These are phyloP conservation scores for Recurvirostra avosetta DNA, from an alignment of 2,113 vertebrate genomes.

Conservation along the genomic window DNA sequence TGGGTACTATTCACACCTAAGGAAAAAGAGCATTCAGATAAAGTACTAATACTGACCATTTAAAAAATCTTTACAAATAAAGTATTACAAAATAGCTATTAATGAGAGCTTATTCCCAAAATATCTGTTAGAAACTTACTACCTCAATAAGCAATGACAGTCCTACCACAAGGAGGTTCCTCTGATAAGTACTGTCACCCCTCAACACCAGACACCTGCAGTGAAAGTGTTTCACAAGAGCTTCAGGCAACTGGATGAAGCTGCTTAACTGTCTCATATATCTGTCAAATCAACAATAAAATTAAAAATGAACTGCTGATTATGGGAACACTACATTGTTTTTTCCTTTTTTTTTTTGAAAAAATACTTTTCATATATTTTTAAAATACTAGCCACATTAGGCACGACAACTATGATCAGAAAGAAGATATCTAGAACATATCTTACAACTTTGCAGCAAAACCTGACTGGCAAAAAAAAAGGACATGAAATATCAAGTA, in stretches of 20 bases:
- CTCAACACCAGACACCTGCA: neutral
- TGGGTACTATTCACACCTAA: neutral
- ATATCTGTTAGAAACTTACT: neutral
- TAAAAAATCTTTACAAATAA: neutral
- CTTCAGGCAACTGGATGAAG: neutral
- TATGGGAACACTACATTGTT: neutral
- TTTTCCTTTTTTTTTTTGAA: neutral
- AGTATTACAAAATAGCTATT: neutral
- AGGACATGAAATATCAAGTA: neutral
- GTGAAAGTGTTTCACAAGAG: neutral
- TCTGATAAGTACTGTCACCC: neutral
- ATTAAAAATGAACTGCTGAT: neutral
- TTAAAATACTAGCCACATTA: neutral
- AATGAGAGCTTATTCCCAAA: neutral
- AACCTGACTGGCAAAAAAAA: neutral
- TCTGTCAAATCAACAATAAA: neutral
- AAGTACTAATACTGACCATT: neutral
- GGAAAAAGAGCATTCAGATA: neutral
- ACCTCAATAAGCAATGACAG: neutral
- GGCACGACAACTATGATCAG: neutral
- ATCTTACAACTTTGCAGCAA: neutral
- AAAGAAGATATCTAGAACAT: neutral
- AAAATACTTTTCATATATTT: neutral
- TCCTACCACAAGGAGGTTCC: neutral
- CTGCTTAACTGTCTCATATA: neutral